A percentile compares a stretch with the other conserved stretches of the same genome.
phyloP scores from a whole-genome alignment of 2,113 vertebrate species.

The Gobio gobio region DNA sequence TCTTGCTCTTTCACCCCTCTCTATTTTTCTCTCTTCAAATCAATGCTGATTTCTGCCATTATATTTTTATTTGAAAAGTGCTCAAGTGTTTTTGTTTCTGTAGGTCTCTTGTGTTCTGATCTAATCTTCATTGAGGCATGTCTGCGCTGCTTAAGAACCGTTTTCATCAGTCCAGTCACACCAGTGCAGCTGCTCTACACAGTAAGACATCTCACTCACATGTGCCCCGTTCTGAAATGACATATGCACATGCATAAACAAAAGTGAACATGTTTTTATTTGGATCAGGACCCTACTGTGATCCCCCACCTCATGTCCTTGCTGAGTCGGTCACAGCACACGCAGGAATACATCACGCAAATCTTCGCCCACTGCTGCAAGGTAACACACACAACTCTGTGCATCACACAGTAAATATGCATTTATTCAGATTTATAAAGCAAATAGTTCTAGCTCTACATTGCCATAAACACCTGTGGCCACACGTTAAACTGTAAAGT shows the following conservation, averaged over 20 bases:
- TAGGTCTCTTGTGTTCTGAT: conserved; percentile 91
- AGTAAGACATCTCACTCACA: conserved; percentile 73
- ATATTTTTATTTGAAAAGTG: not conserved
- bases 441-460: not conserved
- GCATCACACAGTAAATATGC: not conserved
- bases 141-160: conserved; percentile 93
- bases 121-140: conserved; percentile 96
- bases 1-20: conserved; percentile 7
- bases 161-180: conserved; percentile 97
- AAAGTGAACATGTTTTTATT: not conserved
- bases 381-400: conserved; percentile 70
- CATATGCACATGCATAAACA: not conserved
- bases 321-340: conserved; percentile 90
- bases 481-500: not conserved
- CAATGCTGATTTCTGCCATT: not conserved
- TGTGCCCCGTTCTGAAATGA: not conserved
- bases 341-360: conserved; percentile 98
- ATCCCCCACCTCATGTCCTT: conserved; percentile 97
- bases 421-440: not conserved
- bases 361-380: conserved; percentile 99
- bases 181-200: conserved; percentile 98
- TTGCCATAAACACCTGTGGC: not conserved
- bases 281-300: conserved; percentile 88
- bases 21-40: not conserved
- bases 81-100: conserved; percentile 9